Conservation (phyloP, 2,113 vertebrate species). For the Leiothrix lutea region DNA sequence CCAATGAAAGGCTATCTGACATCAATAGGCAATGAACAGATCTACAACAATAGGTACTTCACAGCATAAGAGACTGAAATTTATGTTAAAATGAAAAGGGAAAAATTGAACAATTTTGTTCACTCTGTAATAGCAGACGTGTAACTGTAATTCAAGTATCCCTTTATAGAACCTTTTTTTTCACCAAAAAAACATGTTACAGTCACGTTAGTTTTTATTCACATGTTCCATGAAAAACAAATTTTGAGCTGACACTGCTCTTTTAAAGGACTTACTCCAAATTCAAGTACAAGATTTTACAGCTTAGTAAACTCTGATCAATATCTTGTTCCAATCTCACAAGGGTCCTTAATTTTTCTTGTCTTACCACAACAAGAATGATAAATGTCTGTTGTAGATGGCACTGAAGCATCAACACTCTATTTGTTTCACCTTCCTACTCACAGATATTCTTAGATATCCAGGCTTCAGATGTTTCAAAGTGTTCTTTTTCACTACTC, state of each 20-base stretch:
- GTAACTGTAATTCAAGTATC: background rate
- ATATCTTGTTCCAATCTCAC: conserved; percentile 8
- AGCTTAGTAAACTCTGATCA: background rate
- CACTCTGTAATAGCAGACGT: background rate
- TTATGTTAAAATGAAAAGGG: background rate
- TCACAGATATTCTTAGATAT: background rate
- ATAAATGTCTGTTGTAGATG: conserved; percentile 1
- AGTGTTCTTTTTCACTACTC: background rate
- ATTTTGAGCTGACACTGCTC: background rate
- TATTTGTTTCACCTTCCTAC: background rate
- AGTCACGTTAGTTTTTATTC: background rate
- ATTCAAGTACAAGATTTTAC: background rate
- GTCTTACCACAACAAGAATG: background rate
- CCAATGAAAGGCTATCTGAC: background rate
- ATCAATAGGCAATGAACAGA: background rate
- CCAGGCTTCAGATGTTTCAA: background rate
- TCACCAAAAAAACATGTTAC: background rate
- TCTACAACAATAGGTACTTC: background rate
- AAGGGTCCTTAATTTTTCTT: background rate
- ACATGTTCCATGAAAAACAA: background rate
- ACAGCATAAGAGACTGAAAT: background rate
- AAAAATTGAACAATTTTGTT: background rate
- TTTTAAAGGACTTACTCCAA: background rate
- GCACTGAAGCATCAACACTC: background rate
- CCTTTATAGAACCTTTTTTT: background rate